These are phyloP conservation scores for Drosophila takahashii DNA, from an alignment of 1,140 invertebrate genomes.

Conservation along the genomic window DNA sequence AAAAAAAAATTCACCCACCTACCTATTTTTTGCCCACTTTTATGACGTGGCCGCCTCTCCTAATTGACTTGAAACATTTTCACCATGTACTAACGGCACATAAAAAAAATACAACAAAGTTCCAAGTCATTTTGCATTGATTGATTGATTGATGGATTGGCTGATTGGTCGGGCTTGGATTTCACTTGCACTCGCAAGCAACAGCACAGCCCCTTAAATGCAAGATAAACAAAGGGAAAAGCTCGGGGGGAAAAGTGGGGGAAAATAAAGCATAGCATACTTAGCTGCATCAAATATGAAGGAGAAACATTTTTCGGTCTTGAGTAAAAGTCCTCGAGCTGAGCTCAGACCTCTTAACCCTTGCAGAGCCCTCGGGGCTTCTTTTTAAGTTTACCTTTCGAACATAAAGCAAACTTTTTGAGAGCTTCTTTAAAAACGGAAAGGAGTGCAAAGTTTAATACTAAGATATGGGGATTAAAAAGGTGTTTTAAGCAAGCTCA, in stretches of 20 bases:
- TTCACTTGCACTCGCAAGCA: constrained; percentile 41
- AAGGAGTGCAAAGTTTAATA: neutral
- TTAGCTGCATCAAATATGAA: constrained; percentile 55
- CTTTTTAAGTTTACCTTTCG: constrained; percentile 2
- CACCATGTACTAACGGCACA: constrained; percentile 7
- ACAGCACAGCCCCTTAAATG: constrained; percentile 22
- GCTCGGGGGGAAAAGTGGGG: constrained; percentile 5
- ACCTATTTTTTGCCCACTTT: constrained; percentile 1
- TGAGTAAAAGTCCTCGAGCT: constrained; percentile 1
- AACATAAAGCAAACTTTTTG: constrained; percentile 10
- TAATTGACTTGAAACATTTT: constrained; percentile 50
- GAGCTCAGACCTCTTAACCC: constrained; percentile 3
- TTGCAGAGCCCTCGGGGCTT: neutral
- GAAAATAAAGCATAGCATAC: constrained; percentile 56
- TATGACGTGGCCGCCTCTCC: constrained; percentile 31
- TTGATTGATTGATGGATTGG: constrained; percentile 30
- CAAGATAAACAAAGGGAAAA: constrained; percentile 12
- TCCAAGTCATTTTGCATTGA: constrained; percentile 54
- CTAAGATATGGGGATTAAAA: neutral
- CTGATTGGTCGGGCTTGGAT: constrained; percentile 44
- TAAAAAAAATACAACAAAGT: constrained; percentile 17
- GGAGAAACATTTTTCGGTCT: constrained; percentile 7
- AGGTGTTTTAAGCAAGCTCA: neutral
- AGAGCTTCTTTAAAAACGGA: neutral
- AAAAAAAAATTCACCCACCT: neutral